A percentile compares a stretch with the other conserved stretches of the same genome.
Conservation (phyloP, 2,888 invertebrate genomes). For the Meloe dianella region DNA sequence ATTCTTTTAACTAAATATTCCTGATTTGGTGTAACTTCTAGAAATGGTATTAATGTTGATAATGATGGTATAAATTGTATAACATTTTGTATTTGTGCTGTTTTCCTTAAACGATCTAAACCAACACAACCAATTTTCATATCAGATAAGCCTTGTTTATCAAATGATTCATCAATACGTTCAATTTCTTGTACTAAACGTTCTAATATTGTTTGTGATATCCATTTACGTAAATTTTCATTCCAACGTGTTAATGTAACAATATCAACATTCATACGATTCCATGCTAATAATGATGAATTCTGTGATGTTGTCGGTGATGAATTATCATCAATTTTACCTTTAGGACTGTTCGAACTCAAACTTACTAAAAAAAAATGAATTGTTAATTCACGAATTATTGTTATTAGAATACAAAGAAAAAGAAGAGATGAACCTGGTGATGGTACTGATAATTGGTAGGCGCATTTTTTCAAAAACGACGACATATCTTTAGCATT, state of each 20-base stretch:
- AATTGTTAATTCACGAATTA: not conserved
- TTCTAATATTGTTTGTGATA: constrained; percentile 81
- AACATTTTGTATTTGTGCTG: constrained; percentile 66
- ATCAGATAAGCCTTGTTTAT: constrained; percentile 72
- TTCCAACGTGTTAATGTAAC: constrained; percentile 78
- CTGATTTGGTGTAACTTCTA: constrained; percentile 83
- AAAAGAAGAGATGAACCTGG: constrained; percentile 53
- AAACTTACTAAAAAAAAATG: constrained; percentile 28
- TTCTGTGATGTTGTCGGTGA: constrained; percentile 59
- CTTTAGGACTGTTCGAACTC: constrained; percentile 54
- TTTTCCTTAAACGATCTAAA: constrained; percentile 75
- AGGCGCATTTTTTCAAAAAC: constrained; percentile 61
- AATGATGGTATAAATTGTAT: constrained; percentile 65
- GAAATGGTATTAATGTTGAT: constrained; percentile 74
- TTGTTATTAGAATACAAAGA: not conserved
- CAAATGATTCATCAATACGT: constrained; percentile 71
- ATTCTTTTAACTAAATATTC: constrained; percentile 84
- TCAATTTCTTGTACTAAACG: constrained; percentile 78
- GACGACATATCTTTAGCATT: constrained; percentile 61
- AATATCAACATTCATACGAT: constrained; percentile 69
- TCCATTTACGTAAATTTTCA: constrained; percentile 84
- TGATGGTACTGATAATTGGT: constrained; percentile 65
- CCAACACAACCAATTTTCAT: constrained; percentile 73
- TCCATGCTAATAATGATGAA: constrained; percentile 63
- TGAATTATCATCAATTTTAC: constrained; percentile 58